Base-by-base conservation (phyloP, 2,797 vertebrate genomes). In the Siniperca scherzeri region DNA sequence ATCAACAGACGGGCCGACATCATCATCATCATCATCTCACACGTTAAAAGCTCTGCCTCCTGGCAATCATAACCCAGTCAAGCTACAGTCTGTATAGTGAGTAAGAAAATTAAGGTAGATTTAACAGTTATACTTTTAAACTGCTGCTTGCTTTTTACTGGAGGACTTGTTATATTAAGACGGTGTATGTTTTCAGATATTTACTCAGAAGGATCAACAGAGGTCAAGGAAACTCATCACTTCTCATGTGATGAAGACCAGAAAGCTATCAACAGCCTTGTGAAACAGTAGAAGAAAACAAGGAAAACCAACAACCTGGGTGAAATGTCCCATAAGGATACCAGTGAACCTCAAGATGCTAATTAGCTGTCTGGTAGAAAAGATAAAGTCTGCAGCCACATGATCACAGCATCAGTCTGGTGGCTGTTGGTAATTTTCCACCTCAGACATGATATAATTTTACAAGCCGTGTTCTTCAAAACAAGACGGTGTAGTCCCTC, bases 391-490 rank as follows among this genome's bases (percentile, higher is more conserved):
- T 27, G 59, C 40, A 68, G 44, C 36, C n/a, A 16, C 19, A 33
- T 17, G 53, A 62, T 55, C 22, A 62, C 50, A 64, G 59, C 36
- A 73, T 60, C 70, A 53, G 25, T 76, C 62, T 25, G 55, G 6
- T 52, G 30, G 44, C 30, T 66, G 65, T 60, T 38, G 17, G 61
- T 61, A 22, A 68, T 72, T 73, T 77, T 62, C 69, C 21, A 67
- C 17, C 46, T 27, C 27, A 61, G 13, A 30, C 30, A 5, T 36
- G 46, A 70, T n/a, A 25, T 66, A 44, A 66, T 44, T 67, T 66
- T 46, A 71, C 53, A 30, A 30, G 30, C 30, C 30, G 30, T 30
- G 30, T 30, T 30, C 30, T 30, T 30, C 30, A 30, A 30, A 30
- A 30, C 30, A 30, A 30, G 30, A 30, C 30, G 3, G 30, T 30